Evolutionary conservation across 2,888 invertebrate genomes (phyloP).

Genomic region (Parnassius apollo): DNA sequence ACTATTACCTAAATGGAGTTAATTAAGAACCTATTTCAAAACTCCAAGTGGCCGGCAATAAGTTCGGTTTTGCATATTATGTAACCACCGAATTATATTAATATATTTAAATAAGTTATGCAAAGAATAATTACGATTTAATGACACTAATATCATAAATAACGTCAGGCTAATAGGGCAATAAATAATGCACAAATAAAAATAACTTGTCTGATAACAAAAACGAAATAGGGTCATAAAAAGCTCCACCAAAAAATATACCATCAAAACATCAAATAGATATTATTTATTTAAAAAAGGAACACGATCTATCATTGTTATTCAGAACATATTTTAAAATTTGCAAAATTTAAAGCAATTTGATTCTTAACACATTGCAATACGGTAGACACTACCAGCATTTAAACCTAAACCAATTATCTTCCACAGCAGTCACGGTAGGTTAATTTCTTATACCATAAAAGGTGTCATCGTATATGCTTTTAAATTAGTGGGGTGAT

Average conservation of each 20-base stretch:
- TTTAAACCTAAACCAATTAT: neutral
- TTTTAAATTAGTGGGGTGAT: conserved; percentile 19
- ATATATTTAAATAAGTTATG: conserved; percentile 11
- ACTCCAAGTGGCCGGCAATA: too few relatives aligned
- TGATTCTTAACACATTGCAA: neutral
- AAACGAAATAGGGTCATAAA: conserved; percentile 22
- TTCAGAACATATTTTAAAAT: conserved; percentile 2
- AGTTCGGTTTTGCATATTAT: too few relatives aligned
- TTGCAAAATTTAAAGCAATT: neutral
- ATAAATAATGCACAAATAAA: conserved; percentile 26
- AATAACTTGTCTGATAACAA: conserved; percentile 27
- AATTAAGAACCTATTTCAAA: too few relatives aligned
- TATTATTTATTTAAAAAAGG: conserved; percentile 31
- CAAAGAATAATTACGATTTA: conserved; percentile 16
- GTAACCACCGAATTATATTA: too few relatives aligned
- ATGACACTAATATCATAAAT: conserved; percentile 24
- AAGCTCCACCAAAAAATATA: conserved; percentile 29
- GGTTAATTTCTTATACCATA: conserved; percentile 29
- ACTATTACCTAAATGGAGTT: too few relatives aligned
- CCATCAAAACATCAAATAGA: conserved; percentile 30
- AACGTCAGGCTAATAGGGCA: conserved; percentile 25
- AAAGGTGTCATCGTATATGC: conserved; percentile 32
- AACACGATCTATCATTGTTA: conserved; percentile 28
- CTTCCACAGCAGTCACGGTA: conserved; percentile 24
- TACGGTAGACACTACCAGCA: conserved; percentile 4